A percentile compares a stretch with the other conserved stretches of the same genome.
These are phyloP conservation scores for Dreissena rostriformis DNA, from an alignment of 1,140 invertebrate species.

Conservation along the genomic window DNA sequence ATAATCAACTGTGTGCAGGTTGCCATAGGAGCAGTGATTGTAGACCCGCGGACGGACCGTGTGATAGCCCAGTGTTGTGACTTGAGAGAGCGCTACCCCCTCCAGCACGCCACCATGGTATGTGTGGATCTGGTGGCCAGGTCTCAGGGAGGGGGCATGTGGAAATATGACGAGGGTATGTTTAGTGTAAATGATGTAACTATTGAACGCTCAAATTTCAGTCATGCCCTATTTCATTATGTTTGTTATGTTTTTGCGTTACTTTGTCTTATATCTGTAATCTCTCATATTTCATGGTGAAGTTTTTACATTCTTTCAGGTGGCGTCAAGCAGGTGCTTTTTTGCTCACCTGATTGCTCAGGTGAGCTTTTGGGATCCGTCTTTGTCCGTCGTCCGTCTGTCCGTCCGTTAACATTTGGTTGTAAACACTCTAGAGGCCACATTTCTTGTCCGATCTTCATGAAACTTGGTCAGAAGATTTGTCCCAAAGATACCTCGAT, in stretches of 20 bases:
- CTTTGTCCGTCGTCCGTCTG: no score
- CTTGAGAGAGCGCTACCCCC: conserved; percentile 85
- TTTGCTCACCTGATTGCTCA: no score
- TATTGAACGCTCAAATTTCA: neutral
- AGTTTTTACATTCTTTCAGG: no score
- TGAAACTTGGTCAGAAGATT: no score
- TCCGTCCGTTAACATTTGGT: no score
- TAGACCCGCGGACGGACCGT: conserved; percentile 73
- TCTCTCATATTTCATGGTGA: no score
- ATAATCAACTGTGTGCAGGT: conserved; percentile 44
- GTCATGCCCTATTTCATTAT: neutral
- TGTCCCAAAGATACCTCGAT: no score
- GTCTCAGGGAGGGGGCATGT: conserved; percentile 91
- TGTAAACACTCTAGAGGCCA: no score
- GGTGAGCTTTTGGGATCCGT: no score
- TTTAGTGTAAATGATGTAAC: no score
- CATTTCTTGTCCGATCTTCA: no score
- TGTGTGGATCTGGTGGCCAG: conserved; percentile 92
- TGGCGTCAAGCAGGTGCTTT: no score
- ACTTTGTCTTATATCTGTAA: neutral
- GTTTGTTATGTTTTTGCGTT: neutral
- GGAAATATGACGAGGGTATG: conserved; percentile 77
- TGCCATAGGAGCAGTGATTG: conserved; percentile 73
- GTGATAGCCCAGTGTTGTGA: conserved; percentile 85
- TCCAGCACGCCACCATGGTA: conserved; percentile 93